Evolutionary conservation across 2,113 vertebrate species (phyloP).

Genomic region (Psophia crepitans): DNA sequence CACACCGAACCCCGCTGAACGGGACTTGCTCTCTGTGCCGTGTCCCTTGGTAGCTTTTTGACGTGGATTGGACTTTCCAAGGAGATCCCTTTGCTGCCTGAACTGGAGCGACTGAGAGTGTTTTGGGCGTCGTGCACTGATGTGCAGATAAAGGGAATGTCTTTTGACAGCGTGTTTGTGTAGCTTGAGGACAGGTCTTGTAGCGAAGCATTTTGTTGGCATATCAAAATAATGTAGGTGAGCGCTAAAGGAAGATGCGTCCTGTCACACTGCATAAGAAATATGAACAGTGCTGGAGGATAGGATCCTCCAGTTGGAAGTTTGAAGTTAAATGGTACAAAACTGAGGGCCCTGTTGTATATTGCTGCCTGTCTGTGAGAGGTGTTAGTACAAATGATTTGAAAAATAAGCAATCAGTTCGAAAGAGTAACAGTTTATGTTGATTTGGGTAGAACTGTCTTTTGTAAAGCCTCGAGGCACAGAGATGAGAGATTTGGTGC

Average conservation of each 20-base stretch:
- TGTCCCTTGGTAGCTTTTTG: background rate
- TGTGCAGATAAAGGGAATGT: background rate
- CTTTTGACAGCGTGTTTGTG: background rate
- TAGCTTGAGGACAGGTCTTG: background rate
- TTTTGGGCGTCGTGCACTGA: background rate
- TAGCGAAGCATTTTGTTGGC: background rate
- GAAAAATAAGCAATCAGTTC: background rate
- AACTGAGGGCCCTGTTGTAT: background rate
- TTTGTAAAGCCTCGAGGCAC: background rate
- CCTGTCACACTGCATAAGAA: background rate
- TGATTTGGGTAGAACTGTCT: background rate
- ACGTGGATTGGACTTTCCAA: background rate
- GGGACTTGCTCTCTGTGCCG: background rate
- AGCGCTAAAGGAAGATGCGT: background rate
- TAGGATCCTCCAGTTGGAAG: background rate
- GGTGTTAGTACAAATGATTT: background rate
- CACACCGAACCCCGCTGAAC: background rate
- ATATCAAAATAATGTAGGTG: rapidly evolving
- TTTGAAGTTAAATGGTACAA: background rate
- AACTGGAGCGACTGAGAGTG: background rate
- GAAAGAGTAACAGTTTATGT: background rate
- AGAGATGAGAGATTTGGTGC: background rate
- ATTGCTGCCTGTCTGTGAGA: background rate
- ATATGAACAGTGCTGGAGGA: background rate
- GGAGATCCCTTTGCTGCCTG: background rate